Percentiles rank a stretch among this genome's conserved stretches.
Evolutionary conservation across 2,797 vertebrate species (phyloP).

Genomic region (Anguilla megastoma): DNA sequence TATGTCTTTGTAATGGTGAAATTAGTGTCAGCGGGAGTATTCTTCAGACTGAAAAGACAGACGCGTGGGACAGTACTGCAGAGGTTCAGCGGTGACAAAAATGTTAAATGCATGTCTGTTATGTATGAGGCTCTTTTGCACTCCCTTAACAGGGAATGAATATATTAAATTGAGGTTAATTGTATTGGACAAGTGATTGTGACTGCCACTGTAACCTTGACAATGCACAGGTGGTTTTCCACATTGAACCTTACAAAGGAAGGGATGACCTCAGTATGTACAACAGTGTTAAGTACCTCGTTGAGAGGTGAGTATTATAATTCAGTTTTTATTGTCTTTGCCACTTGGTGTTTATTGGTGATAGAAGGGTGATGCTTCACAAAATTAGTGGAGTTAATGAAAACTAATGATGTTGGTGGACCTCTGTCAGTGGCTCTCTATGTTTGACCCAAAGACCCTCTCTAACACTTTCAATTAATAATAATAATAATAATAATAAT

Average conservation of each 20-base stretch:
- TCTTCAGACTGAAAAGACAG: background rate
- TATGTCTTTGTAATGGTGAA: background rate
- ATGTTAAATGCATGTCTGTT: background rate
- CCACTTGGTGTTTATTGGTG: background rate
- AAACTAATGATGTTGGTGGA: too few species aligned
- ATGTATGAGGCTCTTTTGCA: background rate
- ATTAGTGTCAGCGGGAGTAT: background rate
- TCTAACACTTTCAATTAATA: too few species aligned
- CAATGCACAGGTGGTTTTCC: constrained; percentile 84
- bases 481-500: too few species aligned
- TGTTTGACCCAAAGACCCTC: too few species aligned
- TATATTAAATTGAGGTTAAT: background rate
- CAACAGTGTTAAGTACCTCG: constrained; percentile 86
- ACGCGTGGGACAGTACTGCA: background rate
- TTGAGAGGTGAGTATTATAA: constrained; percentile 81
- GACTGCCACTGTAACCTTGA: constrained; percentile 28
- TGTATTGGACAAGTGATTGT: too few species aligned
- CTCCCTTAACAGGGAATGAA: background rate
- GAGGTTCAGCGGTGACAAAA: background rate
- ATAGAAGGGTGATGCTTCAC: background rate
- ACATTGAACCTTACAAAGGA: constrained; percentile 91
- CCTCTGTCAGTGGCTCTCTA: too few species aligned
- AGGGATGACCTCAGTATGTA: constrained; percentile 88
- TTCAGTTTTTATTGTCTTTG: background rate
- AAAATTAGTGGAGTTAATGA: too few species aligned